phyloP scores from a whole-genome alignment of 1,140 invertebrate species.

The Euwallacea similis region DNA sequence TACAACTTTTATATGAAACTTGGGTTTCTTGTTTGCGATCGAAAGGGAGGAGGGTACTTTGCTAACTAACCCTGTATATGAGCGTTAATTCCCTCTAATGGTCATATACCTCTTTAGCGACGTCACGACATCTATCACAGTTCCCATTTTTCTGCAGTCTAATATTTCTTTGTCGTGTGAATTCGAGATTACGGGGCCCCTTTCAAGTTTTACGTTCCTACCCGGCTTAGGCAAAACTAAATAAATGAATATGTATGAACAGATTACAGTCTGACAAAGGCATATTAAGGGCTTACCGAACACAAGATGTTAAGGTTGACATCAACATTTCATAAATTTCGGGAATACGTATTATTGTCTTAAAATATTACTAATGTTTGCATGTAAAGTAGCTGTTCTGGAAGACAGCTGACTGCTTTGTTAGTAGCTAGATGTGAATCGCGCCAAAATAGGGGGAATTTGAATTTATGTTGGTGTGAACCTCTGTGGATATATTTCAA shows the following conservation, averaged over 20 bases:
- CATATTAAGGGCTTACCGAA: slow-evolving; percentile 23
- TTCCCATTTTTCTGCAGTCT: not conserved
- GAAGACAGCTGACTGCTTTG: slow-evolving; percentile 17
- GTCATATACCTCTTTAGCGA: slow-evolving; percentile 1
- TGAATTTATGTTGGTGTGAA: slow-evolving; percentile 4
- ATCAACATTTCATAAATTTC: slow-evolving; percentile 19
- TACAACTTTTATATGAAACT: no score
- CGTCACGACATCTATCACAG: slow-evolving; percentile 2
- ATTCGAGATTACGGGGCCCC: slow-evolving; percentile 1
- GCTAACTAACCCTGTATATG: no score
- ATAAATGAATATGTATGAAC: slow-evolving; percentile 25
- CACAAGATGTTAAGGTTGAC: slow-evolving; percentile 22
- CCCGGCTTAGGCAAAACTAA: slow-evolving; percentile 17
- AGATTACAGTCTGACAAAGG: slow-evolving; percentile 17
- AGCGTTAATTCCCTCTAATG: not conserved
- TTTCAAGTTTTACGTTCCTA: slow-evolving; percentile 17
- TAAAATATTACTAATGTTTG: slow-evolving; percentile 20
- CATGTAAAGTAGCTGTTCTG: slow-evolving; percentile 13
- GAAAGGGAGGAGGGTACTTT: no score
- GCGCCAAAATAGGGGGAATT: not conserved
- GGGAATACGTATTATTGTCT: slow-evolving; percentile 12
- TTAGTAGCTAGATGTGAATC: not conserved
- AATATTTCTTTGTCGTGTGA: slow-evolving; percentile 24
- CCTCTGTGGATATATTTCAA: not conserved
- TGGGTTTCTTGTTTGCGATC: no score